These are phyloP conservation scores for Brachyhypopomus occidentalis DNA, from an alignment of 2,113 vertebrate genomes.

Conservation along the genomic window DNA sequence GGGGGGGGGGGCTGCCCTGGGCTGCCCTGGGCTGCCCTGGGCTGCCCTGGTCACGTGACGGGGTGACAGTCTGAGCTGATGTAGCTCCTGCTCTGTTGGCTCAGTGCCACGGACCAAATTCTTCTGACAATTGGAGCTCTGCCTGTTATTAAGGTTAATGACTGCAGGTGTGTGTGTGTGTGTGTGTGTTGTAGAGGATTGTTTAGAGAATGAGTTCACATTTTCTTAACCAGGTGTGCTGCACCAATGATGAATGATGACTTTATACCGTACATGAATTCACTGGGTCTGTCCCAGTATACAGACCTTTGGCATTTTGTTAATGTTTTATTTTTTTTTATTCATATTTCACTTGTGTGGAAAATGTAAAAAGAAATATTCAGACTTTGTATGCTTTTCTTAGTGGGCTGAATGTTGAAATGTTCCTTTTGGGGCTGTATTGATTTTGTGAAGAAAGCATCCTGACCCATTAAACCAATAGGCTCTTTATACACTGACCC, in stretches of 20 bases:
- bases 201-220: conserved; percentile 45
- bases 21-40: background rate
- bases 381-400: background rate
- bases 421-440: background rate
- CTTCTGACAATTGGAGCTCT: conserved; percentile 28
- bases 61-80: conserved; percentile 47
- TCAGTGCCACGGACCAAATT: conserved; percentile 26
- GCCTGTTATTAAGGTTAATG: conserved; percentile 58
- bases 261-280: conserved; percentile 36
- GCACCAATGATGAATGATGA: conserved; percentile 48
- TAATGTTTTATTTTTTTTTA: conserved; percentile 24
- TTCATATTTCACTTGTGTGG: conserved; percentile 16
- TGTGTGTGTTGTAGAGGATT: conserved; percentile 34
- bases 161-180: conserved; percentile 47
- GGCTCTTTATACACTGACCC: conserved; percentile 28
- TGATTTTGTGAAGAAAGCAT: no score
- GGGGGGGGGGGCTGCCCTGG: no score
- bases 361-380: background rate
- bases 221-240: conserved; percentile 51
- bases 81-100: conserved; percentile 53
- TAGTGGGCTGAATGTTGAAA: no score
- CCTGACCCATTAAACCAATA: conserved; percentile 8
- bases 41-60: conserved; percentile 31
- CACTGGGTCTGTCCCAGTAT: background rate
- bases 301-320: conserved; percentile 16